These are phyloP conservation scores for Yponomeuta sedellus DNA, from an alignment of 2,888 invertebrate species.

Conservation along the genomic window DNA sequence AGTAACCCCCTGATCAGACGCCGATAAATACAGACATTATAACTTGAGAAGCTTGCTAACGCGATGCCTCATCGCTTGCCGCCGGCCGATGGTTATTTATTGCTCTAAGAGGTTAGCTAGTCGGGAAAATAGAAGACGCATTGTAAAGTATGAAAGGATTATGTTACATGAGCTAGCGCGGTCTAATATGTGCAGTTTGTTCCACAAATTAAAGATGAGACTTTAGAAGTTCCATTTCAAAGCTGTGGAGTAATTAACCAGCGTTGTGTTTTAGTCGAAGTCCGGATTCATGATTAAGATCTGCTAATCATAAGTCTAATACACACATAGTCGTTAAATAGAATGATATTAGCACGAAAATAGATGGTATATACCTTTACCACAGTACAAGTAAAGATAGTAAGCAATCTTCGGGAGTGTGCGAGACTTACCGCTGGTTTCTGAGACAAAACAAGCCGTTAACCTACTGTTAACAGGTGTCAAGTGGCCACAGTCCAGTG, in stretches of 20 bases:
- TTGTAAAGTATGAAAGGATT: neutral
- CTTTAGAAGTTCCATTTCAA: neutral
- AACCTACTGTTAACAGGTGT: too few relatives aligned
- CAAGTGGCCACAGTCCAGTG: too few relatives aligned
- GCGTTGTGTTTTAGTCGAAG: too few relatives aligned
- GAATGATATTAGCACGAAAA: too few relatives aligned
- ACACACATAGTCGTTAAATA: too few relatives aligned
- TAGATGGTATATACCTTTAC: too few relatives aligned
- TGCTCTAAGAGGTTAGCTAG: conserved; percentile 1
- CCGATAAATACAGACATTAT: conserved; percentile 11
- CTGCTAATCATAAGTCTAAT: neutral
- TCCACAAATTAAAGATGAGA: neutral
- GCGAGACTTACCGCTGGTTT: too few relatives aligned
- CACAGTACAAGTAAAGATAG: too few relatives aligned
- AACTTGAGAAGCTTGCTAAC: conserved; percentile 3
- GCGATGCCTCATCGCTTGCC: conserved; percentile 6
- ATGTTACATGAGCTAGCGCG: neutral
- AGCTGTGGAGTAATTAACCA: neutral
- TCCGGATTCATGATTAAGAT: neutral
- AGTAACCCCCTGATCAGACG: neutral
- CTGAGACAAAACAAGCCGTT: too few relatives aligned
- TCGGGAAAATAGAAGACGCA: neutral
- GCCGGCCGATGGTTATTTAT: conserved; percentile 9
- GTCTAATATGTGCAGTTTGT: neutral
- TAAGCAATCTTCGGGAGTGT: too few relatives aligned